Base-by-base conservation (phyloP, 2,113 vertebrate genomes). In the Athene cunicularia region DNA sequence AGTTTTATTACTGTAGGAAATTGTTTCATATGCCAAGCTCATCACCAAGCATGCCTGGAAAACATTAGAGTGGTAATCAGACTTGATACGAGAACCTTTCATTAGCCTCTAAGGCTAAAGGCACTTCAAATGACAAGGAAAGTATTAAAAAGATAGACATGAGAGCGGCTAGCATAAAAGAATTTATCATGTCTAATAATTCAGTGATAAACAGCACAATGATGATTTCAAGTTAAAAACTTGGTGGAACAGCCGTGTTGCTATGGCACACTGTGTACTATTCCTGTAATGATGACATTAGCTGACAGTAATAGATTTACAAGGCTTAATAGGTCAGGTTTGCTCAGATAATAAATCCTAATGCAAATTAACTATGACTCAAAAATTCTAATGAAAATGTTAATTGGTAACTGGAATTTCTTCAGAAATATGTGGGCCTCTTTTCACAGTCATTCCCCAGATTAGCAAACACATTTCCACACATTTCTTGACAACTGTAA, bases 1-100 rank as follows among this genome's bases (percentile, higher is more conserved):
- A 98, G 97, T 96, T 98, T 98, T 98, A 98, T 98, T 98, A 98
- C 97, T 89, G 93, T 86, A 98, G 97, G 97, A 98, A 98, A 98
- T 98, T 97, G 96, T 98, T 98, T 98, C 95, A 97, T 97, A 98
- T 98, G 97, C 97, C 97, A 98, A 95, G 62, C 95, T 97, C 93
- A 97, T 98, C 98, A 96, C 87, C 92, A 97, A 97, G 98, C 97
- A 98, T 22, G 95, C 81, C 95, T 98, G 94, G 97, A 98, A 98
- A 98, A 98, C 95, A 98, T 97, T 81, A 97, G 26, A 97, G 89
- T 49, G 82, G 89, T 96, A 98, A 98, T 98, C 97, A 97, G 93
- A 96, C 84, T 97, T 95, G 89, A 98, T 95, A 91, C 1, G 1
- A 98, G 94, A 95, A 97, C 71, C 88, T 97, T 98, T 98, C 97